Base-by-base conservation (phyloP, 2,113 vertebrate genomes). In the Hyla sarda region DNA sequence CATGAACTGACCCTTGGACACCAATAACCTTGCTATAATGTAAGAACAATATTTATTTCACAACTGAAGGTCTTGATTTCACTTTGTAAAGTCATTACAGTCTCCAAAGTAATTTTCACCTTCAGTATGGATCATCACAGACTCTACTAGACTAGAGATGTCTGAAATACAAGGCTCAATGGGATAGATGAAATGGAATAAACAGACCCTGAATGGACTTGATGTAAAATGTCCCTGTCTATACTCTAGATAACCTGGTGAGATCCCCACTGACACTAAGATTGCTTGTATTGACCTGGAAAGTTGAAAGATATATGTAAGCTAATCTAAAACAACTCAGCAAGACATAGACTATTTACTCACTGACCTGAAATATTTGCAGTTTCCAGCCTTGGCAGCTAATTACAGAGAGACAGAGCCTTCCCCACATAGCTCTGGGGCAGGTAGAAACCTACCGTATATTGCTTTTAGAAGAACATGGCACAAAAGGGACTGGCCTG, bases 221-320 rank as follows among this genome's bases (percentile, higher is more conserved):
- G n/a, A 25, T 74, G 88, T 83, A 82, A 88, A 50, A 54, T 86
- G 47, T 32, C 69, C 71, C 23, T 73, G 88, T 88, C 32, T 89
- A 37, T 77, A 11, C 87, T 21, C 2, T 17, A 41, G 89, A 56
- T 6, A 82, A 87, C 19, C 88, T 13, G 4, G 86, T 11, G 82
- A 88, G 82, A 89, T 28, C 85, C 2, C 78, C 45, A 30, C 1
- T 78, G 41, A 89, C 8, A 56, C 88, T 34, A 89, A 78, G 88
- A 86, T 86, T 89, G 67, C 75, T 87, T 88, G 89, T 83, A 69
- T 32, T 92, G 71, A 89, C 80, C 50, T 89, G 34, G n/a, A 91
- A 91, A 77, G 4, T 37, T 67, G 88, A 76, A 83, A 73, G 17
- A 50, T 69, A 88, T 21, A 84, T 6, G 76, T 86, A 48, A 75